Conservation (phyloP, 2,113 vertebrate species). For the Chrysochloris asiatica region DNA sequence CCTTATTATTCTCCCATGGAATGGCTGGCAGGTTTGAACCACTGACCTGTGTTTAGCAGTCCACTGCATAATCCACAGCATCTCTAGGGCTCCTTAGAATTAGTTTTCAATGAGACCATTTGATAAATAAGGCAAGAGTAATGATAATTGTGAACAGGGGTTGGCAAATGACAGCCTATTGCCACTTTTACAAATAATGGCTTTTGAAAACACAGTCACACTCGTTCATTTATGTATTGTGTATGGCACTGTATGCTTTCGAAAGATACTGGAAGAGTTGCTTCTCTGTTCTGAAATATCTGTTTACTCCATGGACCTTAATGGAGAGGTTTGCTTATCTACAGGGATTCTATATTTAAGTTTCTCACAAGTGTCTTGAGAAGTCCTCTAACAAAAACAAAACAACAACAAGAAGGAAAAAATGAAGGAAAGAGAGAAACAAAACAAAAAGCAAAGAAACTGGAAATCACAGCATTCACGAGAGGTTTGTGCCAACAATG, state of each 20-base stretch:
- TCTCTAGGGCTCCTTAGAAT: neutral
- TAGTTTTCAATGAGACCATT: neutral
- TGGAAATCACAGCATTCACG: neutral
- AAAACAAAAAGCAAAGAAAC: neutral
- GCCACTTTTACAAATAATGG: neutral
- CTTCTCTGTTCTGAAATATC: neutral
- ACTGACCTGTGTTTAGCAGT: no score
- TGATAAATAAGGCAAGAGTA: neutral
- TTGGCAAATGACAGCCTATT: neutral
- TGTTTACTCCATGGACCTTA: neutral
- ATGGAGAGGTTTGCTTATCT: neutral
- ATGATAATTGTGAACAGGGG: neutral
- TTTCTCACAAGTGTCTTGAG: no score
- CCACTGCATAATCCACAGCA: neutral
- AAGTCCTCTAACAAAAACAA: no score
- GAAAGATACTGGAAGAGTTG: neutral
- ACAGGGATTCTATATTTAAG: neutral
- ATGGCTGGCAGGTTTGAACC: no score
- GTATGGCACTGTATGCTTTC: neutral
- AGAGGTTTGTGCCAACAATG: neutral
- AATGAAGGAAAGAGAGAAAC: no score
- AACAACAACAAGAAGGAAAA: no score
- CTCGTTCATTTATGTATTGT: neutral
- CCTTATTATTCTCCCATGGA: no score
- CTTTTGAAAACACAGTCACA: neutral